Conservation (phyloP, 2,888 invertebrate species). For the Camptogramma bilineatum region DNA sequence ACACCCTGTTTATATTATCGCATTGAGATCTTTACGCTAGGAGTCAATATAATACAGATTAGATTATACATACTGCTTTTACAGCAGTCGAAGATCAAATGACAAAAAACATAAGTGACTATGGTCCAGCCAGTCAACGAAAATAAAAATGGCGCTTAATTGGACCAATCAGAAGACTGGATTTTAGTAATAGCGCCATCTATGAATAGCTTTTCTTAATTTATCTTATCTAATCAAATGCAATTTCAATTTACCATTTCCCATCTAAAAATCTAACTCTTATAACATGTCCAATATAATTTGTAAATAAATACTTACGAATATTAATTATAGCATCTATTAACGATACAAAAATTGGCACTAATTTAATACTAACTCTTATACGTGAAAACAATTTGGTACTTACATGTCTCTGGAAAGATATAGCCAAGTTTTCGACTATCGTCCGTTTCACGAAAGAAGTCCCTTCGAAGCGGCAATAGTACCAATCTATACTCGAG, state of each 20-base stretch:
- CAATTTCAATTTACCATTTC: not conserved
- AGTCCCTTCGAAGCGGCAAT: too few relatives aligned
- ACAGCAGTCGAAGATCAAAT: not conserved
- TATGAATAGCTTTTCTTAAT: not conserved
- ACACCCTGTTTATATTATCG: not conserved
- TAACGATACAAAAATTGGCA: constrained; percentile 46
- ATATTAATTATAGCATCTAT: constrained; percentile 21
- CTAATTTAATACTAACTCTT: constrained; percentile 37
- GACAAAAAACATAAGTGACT: not conserved
- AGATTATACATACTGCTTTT: constrained; percentile 5
- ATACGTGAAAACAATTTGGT: constrained; percentile 24
- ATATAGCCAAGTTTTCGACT: constrained; percentile 7
- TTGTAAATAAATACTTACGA: constrained; percentile 32
- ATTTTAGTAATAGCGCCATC: constrained; percentile 5
- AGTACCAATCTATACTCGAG: too few relatives aligned
- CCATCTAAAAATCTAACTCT: constrained; percentile 28
- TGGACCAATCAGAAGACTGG: constrained; percentile 15
- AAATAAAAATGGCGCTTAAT: constrained; percentile 22
- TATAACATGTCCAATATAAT: constrained; percentile 38
- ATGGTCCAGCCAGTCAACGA: constrained; percentile 13
- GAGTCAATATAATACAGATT: not conserved
- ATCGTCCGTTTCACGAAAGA: not conserved
- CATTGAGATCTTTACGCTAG: not conserved
- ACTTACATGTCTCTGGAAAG: constrained; percentile 14
- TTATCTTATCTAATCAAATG: not conserved